Evolutionary conservation across 2,113 vertebrate genomes (phyloP).

Genomic region (Butastur rufipennis): DNA sequence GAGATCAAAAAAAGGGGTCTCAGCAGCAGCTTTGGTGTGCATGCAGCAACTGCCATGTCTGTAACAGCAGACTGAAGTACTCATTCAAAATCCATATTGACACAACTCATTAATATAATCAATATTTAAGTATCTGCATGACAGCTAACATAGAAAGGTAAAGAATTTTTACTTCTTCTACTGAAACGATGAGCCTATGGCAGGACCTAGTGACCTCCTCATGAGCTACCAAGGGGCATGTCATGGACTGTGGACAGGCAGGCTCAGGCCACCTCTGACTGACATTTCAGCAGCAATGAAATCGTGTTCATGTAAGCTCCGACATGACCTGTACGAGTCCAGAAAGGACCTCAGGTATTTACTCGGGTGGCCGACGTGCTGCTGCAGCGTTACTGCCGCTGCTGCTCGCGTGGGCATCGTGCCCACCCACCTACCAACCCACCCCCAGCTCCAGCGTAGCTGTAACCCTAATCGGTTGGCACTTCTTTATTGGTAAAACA

Average conservation of each 20-base stretch:
- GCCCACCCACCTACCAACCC: too few relatives aligned
- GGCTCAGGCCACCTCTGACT: background rate
- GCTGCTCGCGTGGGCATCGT: background rate
- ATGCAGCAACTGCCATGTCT: background rate
- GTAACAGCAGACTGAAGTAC: background rate
- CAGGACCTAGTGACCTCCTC: background rate
- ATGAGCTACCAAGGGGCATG: fast-evolving
- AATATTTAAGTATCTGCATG: background rate
- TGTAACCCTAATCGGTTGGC: background rate
- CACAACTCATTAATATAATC: background rate
- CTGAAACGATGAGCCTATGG: background rate
- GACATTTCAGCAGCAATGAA: background rate
- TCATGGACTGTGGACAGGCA: too few relatives aligned
- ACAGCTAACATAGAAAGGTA: background rate
- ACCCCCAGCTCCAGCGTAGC: background rate
- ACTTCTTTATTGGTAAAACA: background rate
- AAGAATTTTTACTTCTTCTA: background rate
- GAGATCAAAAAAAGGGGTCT: background rate
- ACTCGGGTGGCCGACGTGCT: background rate
- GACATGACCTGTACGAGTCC: background rate
- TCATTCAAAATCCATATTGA: background rate
- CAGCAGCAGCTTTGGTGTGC: background rate
- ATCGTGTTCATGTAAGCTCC: background rate
- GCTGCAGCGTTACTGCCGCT: background rate
- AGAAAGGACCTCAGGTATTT: background rate